Conservation (phyloP, 2,888 invertebrate species). For the Plebejus argus region DNA sequence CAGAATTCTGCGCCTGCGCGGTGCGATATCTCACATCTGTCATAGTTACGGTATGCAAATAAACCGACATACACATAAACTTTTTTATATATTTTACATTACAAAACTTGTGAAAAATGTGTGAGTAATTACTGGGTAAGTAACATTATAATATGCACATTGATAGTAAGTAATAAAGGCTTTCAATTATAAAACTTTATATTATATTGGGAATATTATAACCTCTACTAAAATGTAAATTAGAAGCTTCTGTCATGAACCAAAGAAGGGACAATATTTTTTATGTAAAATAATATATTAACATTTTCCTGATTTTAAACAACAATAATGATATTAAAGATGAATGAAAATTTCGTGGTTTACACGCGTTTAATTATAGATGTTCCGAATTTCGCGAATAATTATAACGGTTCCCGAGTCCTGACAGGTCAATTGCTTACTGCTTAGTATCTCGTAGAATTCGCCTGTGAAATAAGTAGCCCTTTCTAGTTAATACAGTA, state of each 20-base stretch:
- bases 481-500: background rate
- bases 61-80: background rate
- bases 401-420: too few species aligned
- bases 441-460: too few species aligned
- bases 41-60: conserved; percentile 10
- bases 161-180: background rate
- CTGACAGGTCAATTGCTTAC: too few species aligned
- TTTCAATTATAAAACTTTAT: background rate
- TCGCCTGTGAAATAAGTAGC: background rate
- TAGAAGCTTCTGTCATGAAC: background rate
- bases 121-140: background rate
- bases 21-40: background rate
- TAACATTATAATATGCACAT: background rate
- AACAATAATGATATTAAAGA: too few species aligned
- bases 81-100: conserved; percentile 1
- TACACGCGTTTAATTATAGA: too few species aligned
- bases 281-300: too few species aligned
- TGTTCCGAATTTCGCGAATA: too few species aligned
- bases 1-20: conserved; percentile 22
- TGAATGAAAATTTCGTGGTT: too few species aligned
- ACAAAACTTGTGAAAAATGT: background rate
- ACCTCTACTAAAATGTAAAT: background rate
- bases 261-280: too few species aligned
- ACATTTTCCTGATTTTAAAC: too few species aligned
- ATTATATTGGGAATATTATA: background rate